A percentile compares a stretch with the other conserved stretches of the same genome.
Conservation (phyloP, 2,113 vertebrate species). For the Ptilorrhoa leucosticta region DNA sequence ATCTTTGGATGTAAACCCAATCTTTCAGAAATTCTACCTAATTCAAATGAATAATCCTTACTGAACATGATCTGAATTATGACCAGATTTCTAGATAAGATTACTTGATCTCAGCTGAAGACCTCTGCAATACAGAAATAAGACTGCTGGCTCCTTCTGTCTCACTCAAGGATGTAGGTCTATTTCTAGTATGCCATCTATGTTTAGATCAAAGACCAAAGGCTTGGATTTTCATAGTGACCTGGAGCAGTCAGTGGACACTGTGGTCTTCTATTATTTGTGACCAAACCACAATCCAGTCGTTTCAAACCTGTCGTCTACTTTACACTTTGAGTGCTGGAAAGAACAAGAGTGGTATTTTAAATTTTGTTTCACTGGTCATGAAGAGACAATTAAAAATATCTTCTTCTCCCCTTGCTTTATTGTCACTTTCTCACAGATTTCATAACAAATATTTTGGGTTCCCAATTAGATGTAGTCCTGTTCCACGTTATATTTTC, state of each 20-base stretch:
- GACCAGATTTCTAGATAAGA: not conserved
- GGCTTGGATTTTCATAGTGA: constrained; percentile 30
- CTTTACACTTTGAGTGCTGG: not conserved
- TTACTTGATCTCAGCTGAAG: constrained; percentile 2
- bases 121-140: not conserved
- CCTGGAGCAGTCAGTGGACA: constrained; percentile 29
- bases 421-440: not conserved
- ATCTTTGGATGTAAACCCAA: constrained; percentile 41
- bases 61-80: constrained; percentile 41
- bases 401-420: not conserved
- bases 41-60: constrained; percentile 25
- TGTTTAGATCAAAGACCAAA: constrained; percentile 14
- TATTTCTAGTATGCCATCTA: not conserved
- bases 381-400: not conserved
- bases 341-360: not conserved
- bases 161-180: not conserved
- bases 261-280: not conserved
- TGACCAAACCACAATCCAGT: not conserved
- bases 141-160: not conserved
- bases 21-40: constrained; percentile 49
- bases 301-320: not conserved
- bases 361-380: not conserved
- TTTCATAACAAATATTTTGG: not conserved
- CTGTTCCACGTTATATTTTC: not conserved
- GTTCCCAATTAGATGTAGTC: not conserved